Evolutionary conservation across 1,140 invertebrate genomes (phyloP), one percentile per base, ranked within the genome.

Genomic region (Campodea augens): DNA sequence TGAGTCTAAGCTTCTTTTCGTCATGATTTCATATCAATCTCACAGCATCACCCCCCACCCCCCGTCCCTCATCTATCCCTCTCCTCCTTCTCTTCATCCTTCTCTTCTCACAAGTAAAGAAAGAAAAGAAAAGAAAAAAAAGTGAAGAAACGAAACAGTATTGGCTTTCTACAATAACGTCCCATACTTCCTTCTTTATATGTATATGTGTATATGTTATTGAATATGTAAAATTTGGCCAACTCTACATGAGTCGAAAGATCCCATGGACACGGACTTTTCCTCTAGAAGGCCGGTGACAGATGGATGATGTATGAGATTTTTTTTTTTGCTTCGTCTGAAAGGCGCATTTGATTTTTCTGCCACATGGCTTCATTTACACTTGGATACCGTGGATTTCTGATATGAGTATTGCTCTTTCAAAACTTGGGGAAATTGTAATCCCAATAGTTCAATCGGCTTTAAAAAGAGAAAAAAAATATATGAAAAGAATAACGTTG

Each of bases 21-120:
- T 32, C 27, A 32, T 32, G 27, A 32, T 32, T 32, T 32, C 27
- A 32, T 32, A 32, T 32, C 27, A 32, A 32, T 32, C 27, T 32
- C 27, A 10, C 15, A 15, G 27, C 7, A 32, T 15, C 27, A 32
- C 7, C 27, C 7, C 7, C 15, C 7, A 32, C 7, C 27, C 27
- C 27, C 7, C 27, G 27, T 32, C 27, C 27, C 27, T 32, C 27
- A 32, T 7, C 27, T 32, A 10, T 15, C 15, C 27, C 27, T 32
- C 27, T 32, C 27, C 15, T 32, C 15, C 27, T 15, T 32, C 27
- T 32, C 27, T 32, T 15, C 7, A 7, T 32, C 27, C 15, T 32
- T 32, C 27, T 32, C 27, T 32, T 32, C 27, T 32, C 27, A n/a
- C n/a, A n/a, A n/a, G n/a, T n/a, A n/a, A n/a, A n/a, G n/a, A n/a